Conservation (phyloP, 2,113 vertebrate genomes). For the Rynchops niger region DNA sequence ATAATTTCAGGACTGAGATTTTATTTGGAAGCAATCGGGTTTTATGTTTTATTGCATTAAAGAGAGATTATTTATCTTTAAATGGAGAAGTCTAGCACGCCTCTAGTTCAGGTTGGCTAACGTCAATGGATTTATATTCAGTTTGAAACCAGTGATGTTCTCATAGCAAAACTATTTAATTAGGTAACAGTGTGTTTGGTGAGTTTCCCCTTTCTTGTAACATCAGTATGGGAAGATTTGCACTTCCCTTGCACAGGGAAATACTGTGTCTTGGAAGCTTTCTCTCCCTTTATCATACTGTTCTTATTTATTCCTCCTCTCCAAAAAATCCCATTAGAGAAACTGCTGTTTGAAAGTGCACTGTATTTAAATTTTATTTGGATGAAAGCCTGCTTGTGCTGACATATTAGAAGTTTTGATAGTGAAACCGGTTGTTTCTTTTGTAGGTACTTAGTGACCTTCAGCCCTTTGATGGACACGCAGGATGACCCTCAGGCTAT, state of each 20-base stretch:
- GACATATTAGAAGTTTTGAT: background rate
- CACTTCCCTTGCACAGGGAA: background rate
- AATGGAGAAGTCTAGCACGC: background rate
- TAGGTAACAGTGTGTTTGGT: background rate
- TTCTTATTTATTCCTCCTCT: background rate
- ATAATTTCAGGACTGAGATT: background rate
- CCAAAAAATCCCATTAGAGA: background rate
- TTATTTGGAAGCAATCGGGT: background rate
- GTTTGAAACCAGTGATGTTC: accelerated
- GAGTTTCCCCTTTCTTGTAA: background rate
- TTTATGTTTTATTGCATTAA: background rate
- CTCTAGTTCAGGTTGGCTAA: background rate
- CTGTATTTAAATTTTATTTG: background rate
- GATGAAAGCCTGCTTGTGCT: background rate
- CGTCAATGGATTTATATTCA: background rate
- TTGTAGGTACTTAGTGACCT: conserved; percentile 92
- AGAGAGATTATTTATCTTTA: background rate
- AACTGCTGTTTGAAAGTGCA: background rate
- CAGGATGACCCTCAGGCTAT: conserved; percentile 98
- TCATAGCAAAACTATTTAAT: background rate
- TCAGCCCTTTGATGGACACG: conserved; percentile 95
- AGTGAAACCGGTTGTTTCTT: background rate
- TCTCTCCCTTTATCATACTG: background rate
- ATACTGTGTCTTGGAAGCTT: background rate
- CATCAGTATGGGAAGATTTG: background rate